Evolutionary conservation across 2,113 vertebrate genomes (phyloP).

Genomic region (Gambusia affinis): DNA sequence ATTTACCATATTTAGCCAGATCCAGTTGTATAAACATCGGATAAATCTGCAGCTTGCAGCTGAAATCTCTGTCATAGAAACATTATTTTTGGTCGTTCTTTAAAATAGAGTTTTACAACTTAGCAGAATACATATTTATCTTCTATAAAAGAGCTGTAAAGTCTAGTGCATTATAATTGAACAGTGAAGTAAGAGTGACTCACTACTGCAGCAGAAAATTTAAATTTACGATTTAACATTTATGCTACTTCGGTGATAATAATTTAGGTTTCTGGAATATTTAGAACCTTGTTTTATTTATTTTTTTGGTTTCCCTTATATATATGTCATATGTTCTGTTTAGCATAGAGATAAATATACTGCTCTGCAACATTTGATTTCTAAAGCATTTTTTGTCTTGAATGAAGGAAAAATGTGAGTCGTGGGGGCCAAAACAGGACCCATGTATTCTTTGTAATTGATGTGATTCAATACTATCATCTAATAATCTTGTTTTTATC

Average conservation of each 20-base stretch:
- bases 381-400: constrained; percentile 18
- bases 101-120: not conserved
- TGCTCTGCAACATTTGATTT: constrained; percentile 19
- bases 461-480: not conserved
- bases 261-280: not conserved
- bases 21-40: not conserved
- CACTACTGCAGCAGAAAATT: not conserved
- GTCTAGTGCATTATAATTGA: not conserved
- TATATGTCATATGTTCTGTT: not conserved
- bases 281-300: constrained; percentile 12
- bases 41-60: not conserved
- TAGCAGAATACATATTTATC: no score
- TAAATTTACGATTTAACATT: constrained; percentile 10
- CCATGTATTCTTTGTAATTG: not conserved
- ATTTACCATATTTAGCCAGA: not conserved
- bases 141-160: not conserved
- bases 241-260: not conserved
- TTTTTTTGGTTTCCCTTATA: constrained; percentile 1
- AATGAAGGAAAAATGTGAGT: not conserved
- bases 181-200: not conserved
- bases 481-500: not conserved
- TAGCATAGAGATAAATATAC: not conserved
- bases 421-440: not conserved
- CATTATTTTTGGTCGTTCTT: not conserved
- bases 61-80: no score